Evolutionary conservation across 23 tunicate genomes (phyloP).

Genomic region (Botrylloides violaceus): DNA sequence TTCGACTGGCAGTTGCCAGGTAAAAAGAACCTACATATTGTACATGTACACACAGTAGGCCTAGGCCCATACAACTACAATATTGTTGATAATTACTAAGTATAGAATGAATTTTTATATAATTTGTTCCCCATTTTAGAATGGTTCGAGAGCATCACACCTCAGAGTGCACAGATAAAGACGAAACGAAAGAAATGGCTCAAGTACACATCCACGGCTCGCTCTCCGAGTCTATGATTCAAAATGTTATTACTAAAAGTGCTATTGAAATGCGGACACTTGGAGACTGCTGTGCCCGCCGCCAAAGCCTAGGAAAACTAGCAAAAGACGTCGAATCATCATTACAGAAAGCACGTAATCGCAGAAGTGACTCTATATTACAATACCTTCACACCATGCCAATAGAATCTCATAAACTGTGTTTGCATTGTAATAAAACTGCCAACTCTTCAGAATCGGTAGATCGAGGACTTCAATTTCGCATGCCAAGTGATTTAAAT

Average conservation of each 20-base stretch:
- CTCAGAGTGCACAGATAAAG: neutral
- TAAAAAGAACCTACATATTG: too few relatives aligned
- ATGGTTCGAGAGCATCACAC: neutral
- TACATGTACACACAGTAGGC: neutral
- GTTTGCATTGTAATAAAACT: neutral
- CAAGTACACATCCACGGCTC: slow-evolving; percentile 20
- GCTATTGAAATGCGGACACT: slow-evolving; percentile 14
- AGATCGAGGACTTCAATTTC: neutral
- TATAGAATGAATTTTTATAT: neutral
- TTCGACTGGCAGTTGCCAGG: too few relatives aligned
- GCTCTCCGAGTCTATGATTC: neutral
- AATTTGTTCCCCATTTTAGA: neutral
- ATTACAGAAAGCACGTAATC: slow-evolving; percentile 2
- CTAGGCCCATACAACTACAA: neutral
- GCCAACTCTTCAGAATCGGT: neutral
- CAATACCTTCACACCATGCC: neutral
- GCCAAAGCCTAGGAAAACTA: slow-evolving; percentile 15
- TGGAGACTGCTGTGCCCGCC: slow-evolving; percentile 8
- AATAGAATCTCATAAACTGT: neutral
- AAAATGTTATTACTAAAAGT: slow-evolving; percentile 7
- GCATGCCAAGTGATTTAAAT: neutral
- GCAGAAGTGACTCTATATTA: slow-evolving; percentile 19
- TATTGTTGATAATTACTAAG: neutral
- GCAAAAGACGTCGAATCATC: neutral
- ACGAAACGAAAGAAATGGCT: neutral